Conservation (phyloP, 2,113 vertebrate species). For the Antechinus stuartii region DNA sequence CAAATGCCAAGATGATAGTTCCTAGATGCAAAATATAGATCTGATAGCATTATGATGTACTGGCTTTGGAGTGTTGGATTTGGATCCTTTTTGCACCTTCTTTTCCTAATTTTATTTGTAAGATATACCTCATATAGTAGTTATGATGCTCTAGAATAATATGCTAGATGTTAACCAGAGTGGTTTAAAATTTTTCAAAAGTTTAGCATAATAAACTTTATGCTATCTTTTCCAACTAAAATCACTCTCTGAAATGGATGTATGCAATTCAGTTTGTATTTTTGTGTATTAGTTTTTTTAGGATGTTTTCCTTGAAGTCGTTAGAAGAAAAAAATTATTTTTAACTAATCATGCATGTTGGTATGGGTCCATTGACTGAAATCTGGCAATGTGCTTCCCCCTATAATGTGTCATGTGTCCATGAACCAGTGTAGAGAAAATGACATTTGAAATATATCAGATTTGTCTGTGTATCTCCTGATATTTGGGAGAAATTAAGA, state of each 20-base stretch:
- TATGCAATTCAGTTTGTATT: not conserved
- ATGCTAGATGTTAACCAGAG: not conserved
- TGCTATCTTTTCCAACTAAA: not conserved
- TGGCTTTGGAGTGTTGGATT: not conserved
- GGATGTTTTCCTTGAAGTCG: conserved; percentile 2
- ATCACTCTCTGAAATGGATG: not conserved
- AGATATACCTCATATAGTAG: not conserved
- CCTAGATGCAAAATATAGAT: not conserved
- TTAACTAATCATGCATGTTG: not conserved
- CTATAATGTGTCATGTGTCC: too few species aligned
- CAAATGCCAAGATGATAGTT: not conserved
- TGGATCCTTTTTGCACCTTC: not conserved
- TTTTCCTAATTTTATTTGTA: not conserved
- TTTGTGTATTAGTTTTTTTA: not conserved
- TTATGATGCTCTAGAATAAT: not conserved
- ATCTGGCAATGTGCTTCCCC: not conserved
- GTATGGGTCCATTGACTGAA: not conserved
- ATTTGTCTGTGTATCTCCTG: too few species aligned
- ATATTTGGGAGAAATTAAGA: too few species aligned
- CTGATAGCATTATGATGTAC: not conserved
- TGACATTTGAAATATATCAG: too few species aligned
- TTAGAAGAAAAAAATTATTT: not conserved
- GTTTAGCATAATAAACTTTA: not conserved
- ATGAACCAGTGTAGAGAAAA: too few species aligned
- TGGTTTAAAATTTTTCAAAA: not conserved